Evolutionary conservation across 2,113 vertebrate genomes (phyloP), one percentile per base, ranked within the genome.

Genomic region (Scomber scombrus): DNA sequence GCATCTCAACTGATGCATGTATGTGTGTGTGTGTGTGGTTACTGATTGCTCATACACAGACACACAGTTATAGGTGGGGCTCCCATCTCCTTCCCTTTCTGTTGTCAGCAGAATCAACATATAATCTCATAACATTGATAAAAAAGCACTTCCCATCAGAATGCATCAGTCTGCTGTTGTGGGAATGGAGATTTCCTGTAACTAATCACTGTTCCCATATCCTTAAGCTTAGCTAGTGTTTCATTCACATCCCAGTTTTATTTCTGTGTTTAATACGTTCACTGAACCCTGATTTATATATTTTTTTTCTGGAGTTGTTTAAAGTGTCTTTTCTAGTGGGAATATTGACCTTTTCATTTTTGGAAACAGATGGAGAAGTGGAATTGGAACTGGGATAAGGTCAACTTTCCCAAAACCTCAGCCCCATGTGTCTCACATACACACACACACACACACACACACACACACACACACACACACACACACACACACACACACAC

Each of bases 341-440:
- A 63, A 68, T 66, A 31, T 40, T 84, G 85, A 88, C 88, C 80
- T 82, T 91, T 89, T 81, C 65, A 19, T 86, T 85, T 88, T 82
- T 85, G 67, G 64, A 86, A 88, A 75, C 15, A 8, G 26, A 64
- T 76, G 78, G 78, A 88, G 68, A 62, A 88, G 26, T 65, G 55
- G 75, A 87, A 72, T 79, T 87, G 78, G 75, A 89, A 74, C 64
- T 60, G 40, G 77, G 75, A 81, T 81, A 88, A 88, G 78, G 89
- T 90, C 85, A 87, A 70, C 62, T 84, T 91, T 91, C 87, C 78
- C 66, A 70, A 88, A 89, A 89, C 85, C 84, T 83, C 80, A 78
- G 73, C 52, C 34, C 47, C 65, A 71, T 76, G 52, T 81, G 80
- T 71, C 46, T 18, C 56, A 45, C 60, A 55, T 46, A 47, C 34